These are phyloP conservation scores for Malaclemys terrapin DNA, from an alignment of 2,113 vertebrate species.

Conservation along the genomic window DNA sequence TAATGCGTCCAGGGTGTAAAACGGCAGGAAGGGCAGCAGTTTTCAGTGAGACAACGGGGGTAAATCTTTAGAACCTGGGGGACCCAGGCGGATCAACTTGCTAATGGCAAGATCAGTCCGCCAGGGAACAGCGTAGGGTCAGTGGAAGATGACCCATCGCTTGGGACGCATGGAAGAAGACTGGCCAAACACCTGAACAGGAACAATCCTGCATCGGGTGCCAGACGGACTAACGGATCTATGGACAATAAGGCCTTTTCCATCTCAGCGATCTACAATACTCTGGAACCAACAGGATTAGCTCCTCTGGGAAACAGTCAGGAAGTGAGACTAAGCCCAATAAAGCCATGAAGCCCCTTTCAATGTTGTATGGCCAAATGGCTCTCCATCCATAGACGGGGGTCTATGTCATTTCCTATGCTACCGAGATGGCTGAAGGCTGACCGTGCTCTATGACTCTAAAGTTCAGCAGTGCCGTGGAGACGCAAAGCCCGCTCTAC, in stretches of 20 bases:
- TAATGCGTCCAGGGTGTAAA: background rate
- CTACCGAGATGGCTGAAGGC: background rate
- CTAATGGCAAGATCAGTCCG: background rate
- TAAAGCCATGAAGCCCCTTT: background rate
- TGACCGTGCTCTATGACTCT: background rate
- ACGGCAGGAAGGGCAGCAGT: background rate
- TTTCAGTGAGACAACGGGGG: background rate
- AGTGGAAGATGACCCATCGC: background rate
- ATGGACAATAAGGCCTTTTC: background rate
- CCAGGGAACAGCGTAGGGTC: background rate
- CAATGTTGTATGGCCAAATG: background rate
- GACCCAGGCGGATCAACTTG: background rate
- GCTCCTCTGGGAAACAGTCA: accelerated
- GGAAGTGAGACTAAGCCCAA: background rate
- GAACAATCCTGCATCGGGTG: accelerated
- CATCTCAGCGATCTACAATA: accelerated
- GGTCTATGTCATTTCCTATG: background rate
- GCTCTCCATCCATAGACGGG: background rate
- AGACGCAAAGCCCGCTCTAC: constrained; percentile 8
- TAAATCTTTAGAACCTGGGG: background rate
- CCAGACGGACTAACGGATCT: accelerated
- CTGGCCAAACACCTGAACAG: accelerated
- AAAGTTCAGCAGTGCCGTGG: background rate
- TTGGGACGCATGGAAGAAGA: background rate
- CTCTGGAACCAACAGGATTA: accelerated